Evolutionary conservation across 2,888 invertebrate species (phyloP), one percentile per base, ranked within the genome.

Genomic region (Latheticus oryzae): DNA sequence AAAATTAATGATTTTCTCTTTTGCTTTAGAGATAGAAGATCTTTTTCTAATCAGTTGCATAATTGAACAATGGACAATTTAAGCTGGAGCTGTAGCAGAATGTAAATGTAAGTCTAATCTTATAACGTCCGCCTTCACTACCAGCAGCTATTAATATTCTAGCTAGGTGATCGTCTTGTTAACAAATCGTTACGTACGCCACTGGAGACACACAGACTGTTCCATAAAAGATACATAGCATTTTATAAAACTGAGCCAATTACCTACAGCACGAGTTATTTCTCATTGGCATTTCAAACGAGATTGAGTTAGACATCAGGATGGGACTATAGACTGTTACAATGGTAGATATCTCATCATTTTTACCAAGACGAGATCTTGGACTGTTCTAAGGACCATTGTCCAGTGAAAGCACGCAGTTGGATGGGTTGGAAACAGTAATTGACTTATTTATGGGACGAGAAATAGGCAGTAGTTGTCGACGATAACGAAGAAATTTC

Each of bases 341-440:
- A 71, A 69, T 68, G 68, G 67, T 62, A 66, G 63, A 70, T 71
- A 71, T 68, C 68, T 71, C 69, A 70, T 70, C 64, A 68, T 70
- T 72, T 71, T 70, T 72, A 67, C 53, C 38, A 38, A 24, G 45
- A 54, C 53, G 17, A 28, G 53, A 54, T 45, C 53, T 24, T 15
- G 48, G 17, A 28, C 38, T 55, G 26, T 45, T 45, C 45, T 45
- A 16, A 42, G 45, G 24, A 48, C 38, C 26, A 55, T 55, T 55
- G 55, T 55, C 55, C 55, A 32, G 7, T 30, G 26, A 43, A 32
- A 23, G 43, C 53, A 43, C 47, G 45, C 54, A 38, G 37, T 28
- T 42, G 42, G 26, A 35, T 16, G 38, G 11, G 13, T 45, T 32
- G 32, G 28, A 28, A 30, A 62, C 68, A 64, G 65, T 69, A 69